Base-by-base conservation (phyloP, 2,113 vertebrate species). In the Micronycteris hirsuta region DNA sequence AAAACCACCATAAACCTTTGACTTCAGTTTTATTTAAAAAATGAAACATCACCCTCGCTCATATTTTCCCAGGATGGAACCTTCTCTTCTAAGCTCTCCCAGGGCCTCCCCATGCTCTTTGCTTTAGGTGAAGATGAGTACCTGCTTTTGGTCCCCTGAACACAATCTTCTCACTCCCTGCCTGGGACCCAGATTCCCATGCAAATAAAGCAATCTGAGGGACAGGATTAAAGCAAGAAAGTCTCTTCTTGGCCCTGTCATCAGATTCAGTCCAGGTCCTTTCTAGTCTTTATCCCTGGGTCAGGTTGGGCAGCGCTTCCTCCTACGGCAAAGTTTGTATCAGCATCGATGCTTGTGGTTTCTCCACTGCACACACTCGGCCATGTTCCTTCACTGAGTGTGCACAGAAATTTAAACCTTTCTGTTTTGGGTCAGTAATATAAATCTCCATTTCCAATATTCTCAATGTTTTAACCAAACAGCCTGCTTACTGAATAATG, bases 361-460 rank as follows among this genome's bases (percentile, higher is more conserved):
- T 90, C 31, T 28, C 28, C 61, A 61, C 54, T 33, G 54, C 31
- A 70, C 22, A 28, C 16, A 3, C 38, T 81, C 15, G 31, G 4
- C 52, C 71, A 54, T 54, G 80, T 41, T 67, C 65, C 70, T 86
- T 94, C 71, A 74, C 0, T 17, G 84, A 92, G 47, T 63, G 88
- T 93, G 88, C 26, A 54, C 0, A 54, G 10, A 92, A 45, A 95
- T 70, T 17, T 24, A 82, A 82, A 54, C n/a, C 15, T 85, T 77
- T 68, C 54, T 88, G 7, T 67, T 83, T 96, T 2, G 0, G 5
- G 4, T 77, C 36, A 41, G 11, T 52, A 68, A 87, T 38, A 61
- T 36, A 95, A 89, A 63, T 70, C 36, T 96, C 52, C 89, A 84
- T 71, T 81, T 91, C 86, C 38, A 70, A 9, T 63, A 68, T 82